These are phyloP conservation scores for Antheraea pernyi DNA, from an alignment of 1,140 invertebrate genomes.

Conservation along the genomic window DNA sequence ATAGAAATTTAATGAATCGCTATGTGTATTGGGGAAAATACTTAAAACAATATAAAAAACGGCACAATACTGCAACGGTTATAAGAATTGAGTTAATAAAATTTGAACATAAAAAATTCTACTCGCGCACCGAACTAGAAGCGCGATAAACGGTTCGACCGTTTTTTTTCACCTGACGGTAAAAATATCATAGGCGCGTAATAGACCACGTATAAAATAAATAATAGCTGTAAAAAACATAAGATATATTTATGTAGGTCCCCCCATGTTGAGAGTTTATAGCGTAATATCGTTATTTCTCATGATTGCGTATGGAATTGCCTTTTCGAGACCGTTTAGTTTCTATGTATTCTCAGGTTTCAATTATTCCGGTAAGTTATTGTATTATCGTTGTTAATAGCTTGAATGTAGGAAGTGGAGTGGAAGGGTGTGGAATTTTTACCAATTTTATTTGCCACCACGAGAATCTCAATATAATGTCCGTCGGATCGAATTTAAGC, in stretches of 20 bases:
- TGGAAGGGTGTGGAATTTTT: neutral
- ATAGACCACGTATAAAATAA: constrained; percentile 51
- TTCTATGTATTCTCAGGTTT: neutral
- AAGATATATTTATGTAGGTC: constrained; percentile 23
- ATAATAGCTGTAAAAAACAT: constrained; percentile 32
- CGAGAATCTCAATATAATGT: too few species aligned
- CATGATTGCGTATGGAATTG: constrained; percentile 31
- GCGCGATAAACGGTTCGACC: constrained; percentile 35
- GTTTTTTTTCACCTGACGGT: constrained; percentile 52
- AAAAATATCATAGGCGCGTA: constrained; percentile 51
- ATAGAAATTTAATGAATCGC: too few species aligned
- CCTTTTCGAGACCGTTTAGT: constrained; percentile 31
- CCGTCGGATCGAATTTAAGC: too few species aligned
- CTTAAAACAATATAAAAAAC: neutral
- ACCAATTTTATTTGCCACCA: too few species aligned
- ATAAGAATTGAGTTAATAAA: neutral
- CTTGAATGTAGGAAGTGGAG: neutral
- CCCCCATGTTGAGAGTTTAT: constrained; percentile 44
- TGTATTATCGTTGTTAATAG: neutral
- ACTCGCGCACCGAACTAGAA: constrained; percentile 41
- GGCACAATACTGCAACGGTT: neutral
- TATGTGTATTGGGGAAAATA: too few species aligned
- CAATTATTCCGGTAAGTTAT: neutral
- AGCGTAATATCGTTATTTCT: constrained; percentile 35
- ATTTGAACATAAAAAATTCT: constrained; percentile 46